Evolutionary conservation across 92 coral and sea anemone genomes (phyloP), one percentile per base, ranked within the genome.

Genomic region (Epizoanthus ramosus): DNA sequence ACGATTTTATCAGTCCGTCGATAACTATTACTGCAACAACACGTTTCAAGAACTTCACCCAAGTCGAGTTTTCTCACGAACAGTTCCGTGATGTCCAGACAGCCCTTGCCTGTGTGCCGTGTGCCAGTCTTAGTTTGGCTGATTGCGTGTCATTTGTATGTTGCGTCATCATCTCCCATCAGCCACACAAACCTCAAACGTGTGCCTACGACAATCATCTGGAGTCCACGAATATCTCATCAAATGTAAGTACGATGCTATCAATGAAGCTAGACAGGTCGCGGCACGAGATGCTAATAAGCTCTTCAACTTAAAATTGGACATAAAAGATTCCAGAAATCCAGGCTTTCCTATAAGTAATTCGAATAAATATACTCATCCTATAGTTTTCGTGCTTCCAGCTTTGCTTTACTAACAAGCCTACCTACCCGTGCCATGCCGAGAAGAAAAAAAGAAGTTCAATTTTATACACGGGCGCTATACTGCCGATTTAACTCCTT

Each of bases 171-270:
- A 0, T 33, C 19, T 35, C 80, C 80, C 39, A 31, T 75, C 60
- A 2, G 67, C 22, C 35, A 24, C 35, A 31, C 56, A 45, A 57
- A 16, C 22, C 80, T 37, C 33, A 66, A 75, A 21, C 31, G 35
- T 6, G 64, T 67, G 8, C 68, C 80, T 10, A 33, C 67, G 14
- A 35, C 80, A 4, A 25, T 75, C 25, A 33, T 33, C 9, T 75
- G 80, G 80, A 75, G 47, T 19, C 80, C 80, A 33, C 67, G 5
- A 17, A 43, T 41, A 57, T 56, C 80, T 22, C 54, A 31, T 50
- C 53, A 75, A 9, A 16, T 28, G 80, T 75, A 57, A 75, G 80
- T 75, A 21, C 43, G 43, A 37, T 0, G 39, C 8, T 15, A 57
- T 12, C 7, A 31, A 57, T 37, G 43, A 37, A 37, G 43, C 43